Evolutionary conservation across 2,888 invertebrate genomes (phyloP).

Genomic region (Enchytraeus crypticus): DNA sequence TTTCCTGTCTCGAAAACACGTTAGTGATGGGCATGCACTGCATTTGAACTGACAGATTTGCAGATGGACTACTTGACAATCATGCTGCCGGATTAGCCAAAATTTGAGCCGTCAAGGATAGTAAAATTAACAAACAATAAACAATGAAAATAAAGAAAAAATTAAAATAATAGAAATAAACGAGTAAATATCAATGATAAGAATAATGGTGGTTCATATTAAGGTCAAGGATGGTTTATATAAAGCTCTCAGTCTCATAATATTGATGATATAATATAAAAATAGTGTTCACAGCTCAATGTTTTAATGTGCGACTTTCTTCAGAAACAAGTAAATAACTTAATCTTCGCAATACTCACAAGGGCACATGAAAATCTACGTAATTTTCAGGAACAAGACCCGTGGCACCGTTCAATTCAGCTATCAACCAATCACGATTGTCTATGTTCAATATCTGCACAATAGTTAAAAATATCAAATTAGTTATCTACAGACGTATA

Average conservation of each 20-base stretch:
- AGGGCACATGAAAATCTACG: not conserved
- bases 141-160: too few relatives aligned
- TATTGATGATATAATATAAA: not conserved
- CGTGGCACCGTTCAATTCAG: not conserved
- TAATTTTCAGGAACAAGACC: not conserved
- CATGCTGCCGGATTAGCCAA: too few relatives aligned
- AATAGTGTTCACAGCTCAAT: not conserved
- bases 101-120: too few relatives aligned
- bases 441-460: not conserved
- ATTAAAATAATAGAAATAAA: too few relatives aligned
- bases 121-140: too few relatives aligned
- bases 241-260: not conserved
- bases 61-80: too few relatives aligned
- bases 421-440: not conserved
- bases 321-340: not conserved
- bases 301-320: too few relatives aligned
- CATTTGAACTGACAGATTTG: too few relatives aligned
- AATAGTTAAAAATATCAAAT: not conserved
- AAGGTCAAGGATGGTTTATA: not conserved
- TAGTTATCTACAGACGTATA: not conserved
- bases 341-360: not conserved
- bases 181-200: too few relatives aligned
- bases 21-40: too few relatives aligned
- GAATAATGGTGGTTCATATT: too few relatives aligned
- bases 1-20: too few relatives aligned